Percentiles rank a stretch among this genome's conserved stretches.
These are phyloP conservation scores for Berghia stephanieae DNA, from an alignment of 1,140 invertebrate genomes.

Conservation along the genomic window DNA sequence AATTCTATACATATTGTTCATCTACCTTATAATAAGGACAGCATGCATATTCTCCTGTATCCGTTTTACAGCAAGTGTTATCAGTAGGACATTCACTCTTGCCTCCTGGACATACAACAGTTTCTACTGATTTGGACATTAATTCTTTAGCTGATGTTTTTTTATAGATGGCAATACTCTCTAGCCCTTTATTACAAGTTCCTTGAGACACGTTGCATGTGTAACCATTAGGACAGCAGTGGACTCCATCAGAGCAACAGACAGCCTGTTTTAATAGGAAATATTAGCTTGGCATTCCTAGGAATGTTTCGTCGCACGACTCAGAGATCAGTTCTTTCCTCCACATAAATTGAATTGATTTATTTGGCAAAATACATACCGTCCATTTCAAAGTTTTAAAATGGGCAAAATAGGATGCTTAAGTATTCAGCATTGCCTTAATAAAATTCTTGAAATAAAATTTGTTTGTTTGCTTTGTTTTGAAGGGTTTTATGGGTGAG, in stretches of 20 bases:
- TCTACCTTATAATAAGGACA: conserved; percentile 10
- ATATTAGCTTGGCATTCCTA: no score
- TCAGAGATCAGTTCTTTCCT: no score
- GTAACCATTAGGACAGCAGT: conserved; percentile 56
- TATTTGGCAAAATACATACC: no score
- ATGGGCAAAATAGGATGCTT: no score
- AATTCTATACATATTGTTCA: conserved; percentile 36
- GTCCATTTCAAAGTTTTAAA: no score
- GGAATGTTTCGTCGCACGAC: no score
- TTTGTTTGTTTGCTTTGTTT: no score
- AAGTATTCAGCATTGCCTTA: no score
- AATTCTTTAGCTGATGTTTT: conserved; percentile 36
- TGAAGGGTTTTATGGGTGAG: no score
- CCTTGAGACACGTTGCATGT: conserved; percentile 35
- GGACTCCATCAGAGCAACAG: conserved; percentile 55
- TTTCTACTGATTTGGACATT: not conserved
- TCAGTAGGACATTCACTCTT: conserved; percentile 58
- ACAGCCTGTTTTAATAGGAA: conserved; percentile 46
- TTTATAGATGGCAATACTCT: conserved; percentile 34
- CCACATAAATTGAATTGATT: no score
- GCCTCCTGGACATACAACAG: conserved; percentile 46
- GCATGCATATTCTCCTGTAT: conserved; percentile 59
- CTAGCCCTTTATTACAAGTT: conserved; percentile 28
- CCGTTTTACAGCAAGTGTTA: conserved; percentile 66
- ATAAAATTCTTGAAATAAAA: no score